These are phyloP conservation scores for Sinocyclocheilus maitianheensis DNA, from an alignment of 2,113 vertebrate genomes.

Conservation along the genomic window DNA sequence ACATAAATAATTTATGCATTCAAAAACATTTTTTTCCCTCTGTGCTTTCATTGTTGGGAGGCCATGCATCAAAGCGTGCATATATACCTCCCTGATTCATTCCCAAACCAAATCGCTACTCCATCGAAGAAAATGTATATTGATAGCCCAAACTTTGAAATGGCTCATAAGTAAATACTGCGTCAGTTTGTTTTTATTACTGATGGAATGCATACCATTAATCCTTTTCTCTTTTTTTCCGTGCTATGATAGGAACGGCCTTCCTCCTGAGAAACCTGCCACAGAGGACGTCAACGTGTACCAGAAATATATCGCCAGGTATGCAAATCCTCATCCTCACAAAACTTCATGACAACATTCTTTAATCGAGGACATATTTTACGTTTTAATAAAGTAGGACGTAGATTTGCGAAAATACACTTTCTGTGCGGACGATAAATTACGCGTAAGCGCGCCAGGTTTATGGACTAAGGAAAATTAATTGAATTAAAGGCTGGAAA, in stretches of 20 bases:
- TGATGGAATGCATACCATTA: slow-evolving; percentile 69
- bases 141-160: slow-evolving; percentile 77
- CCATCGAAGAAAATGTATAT: slow-evolving; percentile 76
- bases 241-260: slow-evolving; percentile 91
- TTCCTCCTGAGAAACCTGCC: slow-evolving; percentile 96
- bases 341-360: slow-evolving; percentile 16
- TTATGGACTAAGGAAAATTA: slow-evolving; percentile 69
- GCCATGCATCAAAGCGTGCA: slow-evolving; percentile 75
- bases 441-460: slow-evolving; percentile 65
- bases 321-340: slow-evolving; percentile 76
- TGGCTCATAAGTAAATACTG: slow-evolving; percentile 77
- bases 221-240: slow-evolving; percentile 79
- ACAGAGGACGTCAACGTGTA: slow-evolving; percentile 98
- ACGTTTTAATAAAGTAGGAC: slow-evolving; percentile 66
- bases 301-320: slow-evolving; percentile 99
- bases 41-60: slow-evolving; percentile 75
- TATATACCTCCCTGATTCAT: slow-evolving; percentile 71
- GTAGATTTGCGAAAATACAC: slow-evolving; percentile 58
- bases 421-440: slow-evolving; percentile 70
- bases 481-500: slow-evolving; percentile 62
- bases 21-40: slow-evolving; percentile 58
- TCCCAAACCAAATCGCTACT: slow-evolving; percentile 66
- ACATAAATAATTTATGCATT: slow-evolving; percentile 77
- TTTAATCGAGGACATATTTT: slow-evolving; percentile 66
- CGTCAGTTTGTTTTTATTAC: slow-evolving; percentile 82